Evolutionary conservation across 2,797 vertebrate genomes (phyloP).

Genomic region (Gallinago solitaria): DNA sequence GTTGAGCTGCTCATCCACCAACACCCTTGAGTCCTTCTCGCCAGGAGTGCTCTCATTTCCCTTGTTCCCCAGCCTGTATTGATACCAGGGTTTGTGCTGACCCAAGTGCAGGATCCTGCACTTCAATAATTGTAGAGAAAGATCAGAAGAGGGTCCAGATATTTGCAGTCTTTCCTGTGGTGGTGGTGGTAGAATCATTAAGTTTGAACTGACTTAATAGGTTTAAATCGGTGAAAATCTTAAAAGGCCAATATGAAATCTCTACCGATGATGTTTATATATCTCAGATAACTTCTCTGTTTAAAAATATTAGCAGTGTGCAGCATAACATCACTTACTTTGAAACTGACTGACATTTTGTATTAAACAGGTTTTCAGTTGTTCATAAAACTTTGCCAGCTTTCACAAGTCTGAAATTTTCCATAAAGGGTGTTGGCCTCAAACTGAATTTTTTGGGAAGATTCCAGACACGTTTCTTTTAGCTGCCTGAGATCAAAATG

Average conservation of each 20-base stretch:
- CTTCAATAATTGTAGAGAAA: background rate
- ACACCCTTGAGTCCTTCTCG: background rate
- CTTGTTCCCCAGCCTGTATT: background rate
- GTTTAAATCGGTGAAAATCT: background rate
- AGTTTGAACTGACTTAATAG: background rate
- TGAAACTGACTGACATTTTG: background rate
- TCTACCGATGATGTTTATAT: background rate
- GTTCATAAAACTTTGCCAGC: background rate
- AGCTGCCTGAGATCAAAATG: slow-evolving; percentile 2
- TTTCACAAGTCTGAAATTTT: slow-evolving; percentile 45
- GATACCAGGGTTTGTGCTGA: background rate
- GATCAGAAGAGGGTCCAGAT: background rate
- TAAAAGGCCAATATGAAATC: background rate
- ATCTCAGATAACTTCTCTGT: background rate
- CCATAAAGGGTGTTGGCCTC: slow-evolving; percentile 17
- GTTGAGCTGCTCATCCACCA: background rate
- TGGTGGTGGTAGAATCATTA: background rate
- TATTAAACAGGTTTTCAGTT: background rate
- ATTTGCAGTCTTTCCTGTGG: background rate
- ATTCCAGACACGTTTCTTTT: background rate
- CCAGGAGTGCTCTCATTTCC: background rate
- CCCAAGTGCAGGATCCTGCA: background rate
- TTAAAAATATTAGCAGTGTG: background rate
- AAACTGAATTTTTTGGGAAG: background rate
- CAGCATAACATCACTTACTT: background rate